These are phyloP conservation scores for Rhodinocichla rosea DNA, from an alignment of 2,113 vertebrate species.

Conservation along the genomic window DNA sequence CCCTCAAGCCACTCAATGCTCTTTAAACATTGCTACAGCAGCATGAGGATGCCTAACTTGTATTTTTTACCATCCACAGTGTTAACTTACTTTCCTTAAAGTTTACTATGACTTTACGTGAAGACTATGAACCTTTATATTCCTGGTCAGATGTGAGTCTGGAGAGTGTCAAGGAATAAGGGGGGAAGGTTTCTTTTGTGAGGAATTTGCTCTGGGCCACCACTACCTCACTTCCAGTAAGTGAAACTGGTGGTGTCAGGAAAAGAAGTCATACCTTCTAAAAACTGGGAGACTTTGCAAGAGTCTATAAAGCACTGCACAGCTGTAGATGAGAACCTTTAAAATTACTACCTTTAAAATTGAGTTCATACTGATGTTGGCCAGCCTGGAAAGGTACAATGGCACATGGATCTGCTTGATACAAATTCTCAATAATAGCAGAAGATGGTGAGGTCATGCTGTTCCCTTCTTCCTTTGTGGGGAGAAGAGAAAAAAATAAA, in stretches of 20 bases:
- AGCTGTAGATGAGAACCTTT: background rate
- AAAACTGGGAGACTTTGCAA: background rate
- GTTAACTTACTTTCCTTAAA: background rate
- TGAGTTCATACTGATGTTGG: slow-evolving; percentile 70
- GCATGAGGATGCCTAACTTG: background rate
- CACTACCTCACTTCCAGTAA: background rate
- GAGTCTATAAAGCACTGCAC: background rate
- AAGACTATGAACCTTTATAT: background rate
- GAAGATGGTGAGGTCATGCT: slow-evolving; percentile 67
- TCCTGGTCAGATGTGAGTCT: background rate
- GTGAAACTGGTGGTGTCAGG: background rate
- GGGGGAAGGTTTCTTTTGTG: background rate
- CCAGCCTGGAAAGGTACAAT: slow-evolving; percentile 74
- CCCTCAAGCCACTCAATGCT: background rate
- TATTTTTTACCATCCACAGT: background rate
- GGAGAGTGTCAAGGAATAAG: background rate
- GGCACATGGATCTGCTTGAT: slow-evolving; percentile 43
- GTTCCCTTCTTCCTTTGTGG: slow-evolving; percentile 66
- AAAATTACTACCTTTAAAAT: slow-evolving; percentile 78
- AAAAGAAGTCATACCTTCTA: background rate
- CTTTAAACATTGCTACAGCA: background rate
- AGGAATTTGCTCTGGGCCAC: background rate
- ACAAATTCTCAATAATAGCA: slow-evolving; percentile 75
- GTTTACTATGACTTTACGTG: background rate
- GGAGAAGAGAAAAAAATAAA: background rate